Evolutionary conservation across 2,888 invertebrate genomes (phyloP).

Genomic region (Lamellibrachia columna): DNA sequence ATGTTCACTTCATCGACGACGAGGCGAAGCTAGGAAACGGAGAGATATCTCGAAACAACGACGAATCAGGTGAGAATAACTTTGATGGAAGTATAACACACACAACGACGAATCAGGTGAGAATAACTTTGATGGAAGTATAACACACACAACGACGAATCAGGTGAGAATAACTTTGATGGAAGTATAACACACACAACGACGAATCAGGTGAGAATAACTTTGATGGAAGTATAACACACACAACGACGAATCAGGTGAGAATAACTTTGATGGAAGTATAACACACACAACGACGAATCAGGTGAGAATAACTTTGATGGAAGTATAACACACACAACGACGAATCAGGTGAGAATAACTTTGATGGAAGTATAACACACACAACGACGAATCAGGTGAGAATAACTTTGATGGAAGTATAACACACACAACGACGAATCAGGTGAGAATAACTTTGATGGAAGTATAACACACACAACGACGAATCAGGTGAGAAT

Average conservation of each 20-base stretch:
- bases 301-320: slow-evolving; percentile 23
- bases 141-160: neutral
- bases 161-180: slow-evolving; percentile 23
- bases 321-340: neutral
- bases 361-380: neutral
- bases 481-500: slow-evolving; percentile 27
- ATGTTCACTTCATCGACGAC: slow-evolving; percentile 32
- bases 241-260: slow-evolving; percentile 27
- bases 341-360: slow-evolving; percentile 27
- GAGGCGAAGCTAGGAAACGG: slow-evolving; percentile 27
- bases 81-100: neutral
- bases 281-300: neutral
- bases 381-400: slow-evolving; percentile 26
- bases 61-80: slow-evolving; percentile 25
- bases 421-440: neutral
- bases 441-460: slow-evolving; percentile 23
- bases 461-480: neutral
- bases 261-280: neutral
- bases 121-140: neutral
- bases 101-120: slow-evolving; percentile 22
- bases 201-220: slow-evolving; percentile 27
- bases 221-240: neutral
- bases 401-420: neutral
- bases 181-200: neutral
- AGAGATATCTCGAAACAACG: slow-evolving; percentile 19